Evolutionary conservation across 2,888 invertebrate species (phyloP).

Genomic region (Chymomyza amoena): DNA sequence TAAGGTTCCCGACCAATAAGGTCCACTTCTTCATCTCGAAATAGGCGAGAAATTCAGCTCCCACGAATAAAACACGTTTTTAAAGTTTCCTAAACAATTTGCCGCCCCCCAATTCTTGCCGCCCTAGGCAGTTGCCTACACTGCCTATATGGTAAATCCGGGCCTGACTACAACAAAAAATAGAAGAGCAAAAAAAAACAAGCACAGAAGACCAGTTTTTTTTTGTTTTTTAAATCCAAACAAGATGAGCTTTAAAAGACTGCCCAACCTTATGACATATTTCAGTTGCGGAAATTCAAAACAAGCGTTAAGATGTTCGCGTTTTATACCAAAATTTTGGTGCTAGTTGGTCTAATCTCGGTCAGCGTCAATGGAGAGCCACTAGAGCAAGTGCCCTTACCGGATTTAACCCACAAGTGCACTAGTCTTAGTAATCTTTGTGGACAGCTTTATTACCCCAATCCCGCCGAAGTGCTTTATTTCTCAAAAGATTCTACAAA

Average conservation of each 20-base stretch:
- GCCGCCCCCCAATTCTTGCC: too few species aligned
- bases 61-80: too few species aligned
- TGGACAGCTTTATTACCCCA: slow-evolving; percentile 27
- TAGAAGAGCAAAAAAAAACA: neutral
- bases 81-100: too few species aligned
- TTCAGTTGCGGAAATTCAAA: slow-evolving; percentile 37
- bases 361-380: neutral
- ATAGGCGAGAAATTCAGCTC: too few species aligned
- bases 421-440: slow-evolving; percentile 30
- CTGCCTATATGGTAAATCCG: too few species aligned
- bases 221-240: neutral
- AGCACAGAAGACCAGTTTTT: neutral
- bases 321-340: neutral
- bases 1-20: too few species aligned
- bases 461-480: slow-evolving; percentile 33
- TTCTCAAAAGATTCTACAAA: slow-evolving; percentile 21
- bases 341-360: neutral
- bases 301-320: slow-evolving; percentile 35
- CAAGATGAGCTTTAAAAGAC: slow-evolving; percentile 24
- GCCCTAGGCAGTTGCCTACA: too few species aligned
- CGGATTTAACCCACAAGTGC: slow-evolving; percentile 19
- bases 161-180: neutral
- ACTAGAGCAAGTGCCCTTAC: neutral
- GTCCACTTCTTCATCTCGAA: too few species aligned
- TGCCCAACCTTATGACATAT: slow-evolving; percentile 37